Base-by-base conservation (phyloP, 2,113 vertebrate species). In the Mola mola region DNA sequence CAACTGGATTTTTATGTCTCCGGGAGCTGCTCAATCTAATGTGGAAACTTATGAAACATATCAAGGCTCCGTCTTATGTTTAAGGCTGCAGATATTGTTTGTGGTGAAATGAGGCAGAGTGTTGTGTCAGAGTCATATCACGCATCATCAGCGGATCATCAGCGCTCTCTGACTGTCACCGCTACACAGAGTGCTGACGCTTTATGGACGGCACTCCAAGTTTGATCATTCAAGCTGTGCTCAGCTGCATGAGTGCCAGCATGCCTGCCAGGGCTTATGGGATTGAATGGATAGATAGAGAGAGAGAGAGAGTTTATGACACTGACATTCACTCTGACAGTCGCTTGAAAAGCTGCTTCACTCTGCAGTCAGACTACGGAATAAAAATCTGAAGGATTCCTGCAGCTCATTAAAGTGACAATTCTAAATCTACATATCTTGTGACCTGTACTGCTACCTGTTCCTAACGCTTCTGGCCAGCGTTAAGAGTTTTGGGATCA, bases 171-270 rank as follows among this genome's bases (percentile, higher is more conserved):
- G 13, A 15, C 58, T 1, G 43, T 12, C 26, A 15, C 55, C 33
- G 26, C n/a, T n/a, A n/a, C n/a, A n/a, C 21, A 22, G 42, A 62
- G 17, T 56, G 60, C 71, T 71, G 75, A 75, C 58, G 78, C 70
- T 59, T 60, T 36, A 37, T 46, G 70, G 60, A 78, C 79, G 36
- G 25, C 46, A n/a, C n/a, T n/a, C n/a, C n/a, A 12, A 46, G 56
- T 56, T 24, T 31, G 70, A 65, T 57, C 3, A 74, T 50, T 64
- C 51, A 43, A 72, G 79, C 79, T 79, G 62, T 1, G 29, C 75
- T 75, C 75, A 75, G 75, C 75, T 68, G 53, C 63, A 33, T 42
- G 58, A 31, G 63, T 57, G 80, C 75, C 80, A 82, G 37, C 51
- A 19, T 9, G 21, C 51, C 62, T 19, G 40, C 37, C 16, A 11